These are phyloP conservation scores for Echeneis naucrates DNA, from an alignment of 2,797 vertebrate species.

Conservation along the genomic window DNA sequence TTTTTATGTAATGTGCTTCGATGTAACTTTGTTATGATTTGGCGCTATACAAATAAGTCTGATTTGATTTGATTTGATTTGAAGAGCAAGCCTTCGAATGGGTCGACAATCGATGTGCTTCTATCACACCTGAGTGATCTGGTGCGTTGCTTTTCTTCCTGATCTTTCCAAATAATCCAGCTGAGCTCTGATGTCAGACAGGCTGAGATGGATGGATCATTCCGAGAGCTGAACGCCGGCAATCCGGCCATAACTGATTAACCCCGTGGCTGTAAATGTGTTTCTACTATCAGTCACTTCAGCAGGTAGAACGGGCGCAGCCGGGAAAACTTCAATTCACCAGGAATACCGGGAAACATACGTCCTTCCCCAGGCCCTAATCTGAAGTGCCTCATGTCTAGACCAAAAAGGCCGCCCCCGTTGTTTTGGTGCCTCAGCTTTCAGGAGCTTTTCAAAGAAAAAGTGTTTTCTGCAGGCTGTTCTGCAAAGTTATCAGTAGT, in stretches of 20 bases:
- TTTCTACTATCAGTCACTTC: conserved; percentile 29
- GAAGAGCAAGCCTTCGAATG: too few species aligned
- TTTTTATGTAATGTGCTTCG: too few species aligned
- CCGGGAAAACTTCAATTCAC: conserved; percentile 2
- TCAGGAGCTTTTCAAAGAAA: conserved; percentile 56
- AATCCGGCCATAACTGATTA: conserved; percentile 60
- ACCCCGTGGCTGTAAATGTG: conserved; percentile 55
- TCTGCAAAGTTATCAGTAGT: conserved; percentile 70
- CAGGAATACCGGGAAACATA: too few species aligned
- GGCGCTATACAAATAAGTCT: too few species aligned
- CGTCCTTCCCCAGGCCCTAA: not conserved
- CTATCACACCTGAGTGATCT: conserved; percentile 10
- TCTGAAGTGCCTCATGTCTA: conserved; percentile 7
- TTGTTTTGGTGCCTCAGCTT: conserved; percentile 29
- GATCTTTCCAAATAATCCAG: not conserved
- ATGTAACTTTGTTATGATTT: too few species aligned
- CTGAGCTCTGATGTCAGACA: conserved; percentile 12
- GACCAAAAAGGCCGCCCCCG: conserved; percentile 13
- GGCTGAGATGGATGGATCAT: conserved; percentile 16
- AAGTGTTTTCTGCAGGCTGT: conserved; percentile 42
- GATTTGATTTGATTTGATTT: too few species aligned
- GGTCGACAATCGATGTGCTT: not conserved
- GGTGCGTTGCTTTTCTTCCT: not conserved
- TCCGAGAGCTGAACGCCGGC: conserved; percentile 33
- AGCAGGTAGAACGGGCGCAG: conserved; percentile 19